A percentile compares a stretch with the other conserved stretches of the same genome.
Conservation (phyloP, 2,797 vertebrate species). For the Amazona ochrocephala region DNA sequence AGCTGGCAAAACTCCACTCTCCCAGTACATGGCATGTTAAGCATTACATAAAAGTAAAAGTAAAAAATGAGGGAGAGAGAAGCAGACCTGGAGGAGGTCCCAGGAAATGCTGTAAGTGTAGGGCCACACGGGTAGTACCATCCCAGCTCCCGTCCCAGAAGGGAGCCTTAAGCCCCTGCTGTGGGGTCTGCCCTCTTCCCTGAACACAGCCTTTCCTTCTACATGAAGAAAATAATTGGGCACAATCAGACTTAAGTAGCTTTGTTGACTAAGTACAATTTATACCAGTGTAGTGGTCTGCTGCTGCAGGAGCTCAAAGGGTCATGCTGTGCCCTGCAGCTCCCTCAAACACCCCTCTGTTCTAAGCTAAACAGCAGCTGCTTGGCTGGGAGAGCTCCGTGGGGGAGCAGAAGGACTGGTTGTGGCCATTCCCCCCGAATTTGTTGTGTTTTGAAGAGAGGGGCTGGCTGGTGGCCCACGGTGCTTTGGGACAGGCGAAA, state of each 20-base stretch:
- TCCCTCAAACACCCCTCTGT: not conserved
- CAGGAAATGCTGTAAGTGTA: fast-evolving
- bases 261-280: not conserved
- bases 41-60: not conserved
- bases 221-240: not conserved
- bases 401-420: not conserved
- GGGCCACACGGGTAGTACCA: not conserved
- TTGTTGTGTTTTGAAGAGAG: not conserved
- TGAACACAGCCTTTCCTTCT: not conserved
- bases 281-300: not conserved
- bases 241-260: not conserved
- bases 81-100: not conserved
- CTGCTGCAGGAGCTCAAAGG: not conserved
- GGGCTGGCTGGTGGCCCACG: fast-evolving
- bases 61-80: not conserved
- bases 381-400: fast-evolving
- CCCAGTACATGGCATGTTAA: not conserved
- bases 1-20: not conserved
- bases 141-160: not conserved
- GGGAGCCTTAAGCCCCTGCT: fast-evolving
- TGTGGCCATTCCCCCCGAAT: not conserved
- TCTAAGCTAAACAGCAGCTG: not conserved
- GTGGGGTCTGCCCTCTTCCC: not conserved
- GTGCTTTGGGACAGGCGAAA: not conserved
- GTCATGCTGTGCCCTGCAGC: not conserved